These are phyloP conservation scores for Tipula unca DNA, from an alignment of 2,888 invertebrate species.

Conservation along the genomic window DNA sequence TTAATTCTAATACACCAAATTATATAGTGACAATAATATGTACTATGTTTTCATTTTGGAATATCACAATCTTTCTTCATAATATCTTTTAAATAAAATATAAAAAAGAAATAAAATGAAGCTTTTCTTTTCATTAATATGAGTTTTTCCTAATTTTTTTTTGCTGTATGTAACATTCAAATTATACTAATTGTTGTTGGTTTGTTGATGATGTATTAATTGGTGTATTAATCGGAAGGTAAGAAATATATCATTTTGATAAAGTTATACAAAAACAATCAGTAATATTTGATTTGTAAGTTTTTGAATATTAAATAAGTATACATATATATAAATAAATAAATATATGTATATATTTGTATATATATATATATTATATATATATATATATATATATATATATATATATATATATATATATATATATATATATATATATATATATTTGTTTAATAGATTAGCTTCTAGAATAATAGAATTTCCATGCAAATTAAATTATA, in stretches of 20 bases:
- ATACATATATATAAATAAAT: not conserved
- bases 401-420: not conserved
- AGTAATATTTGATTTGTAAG: not conserved
- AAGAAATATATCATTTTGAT: conserved; percentile 2
- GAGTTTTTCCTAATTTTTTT: not conserved
- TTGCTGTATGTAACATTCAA: not conserved
- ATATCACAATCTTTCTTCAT: conserved; percentile 14
- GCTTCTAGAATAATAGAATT: not conserved
- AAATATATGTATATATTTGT: not conserved
- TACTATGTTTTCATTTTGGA: not conserved
- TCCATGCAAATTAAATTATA: not conserved
- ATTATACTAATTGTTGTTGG: conserved; percentile 21
- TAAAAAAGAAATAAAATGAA: not conserved
- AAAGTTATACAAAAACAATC: not conserved
- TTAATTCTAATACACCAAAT: not conserved
- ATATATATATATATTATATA: not conserved
- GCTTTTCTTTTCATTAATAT: not conserved
- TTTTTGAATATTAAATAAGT: not conserved
- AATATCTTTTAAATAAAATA: conserved; percentile 22
- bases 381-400: not conserved
- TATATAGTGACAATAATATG: not conserved
- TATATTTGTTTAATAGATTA: not conserved
- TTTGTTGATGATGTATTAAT: conserved; percentile 26
- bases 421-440: not conserved
- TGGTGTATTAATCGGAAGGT: conserved; percentile 32